phyloP scores from a whole-genome alignment of 1,140 invertebrate genomes.

The Lysiphlebus fabarum region DNA sequence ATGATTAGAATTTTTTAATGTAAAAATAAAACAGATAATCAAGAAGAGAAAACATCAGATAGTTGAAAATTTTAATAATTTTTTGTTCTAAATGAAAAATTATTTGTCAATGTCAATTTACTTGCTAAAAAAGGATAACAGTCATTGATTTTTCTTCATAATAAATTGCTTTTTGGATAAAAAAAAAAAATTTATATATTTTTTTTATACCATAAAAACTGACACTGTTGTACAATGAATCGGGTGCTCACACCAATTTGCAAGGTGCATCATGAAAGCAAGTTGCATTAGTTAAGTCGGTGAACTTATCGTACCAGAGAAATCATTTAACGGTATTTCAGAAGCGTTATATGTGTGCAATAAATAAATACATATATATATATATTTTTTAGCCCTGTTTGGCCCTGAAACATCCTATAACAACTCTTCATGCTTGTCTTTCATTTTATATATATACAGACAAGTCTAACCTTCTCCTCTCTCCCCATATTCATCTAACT shows the following conservation, averaged over 20 bases:
- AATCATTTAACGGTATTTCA: conserved; percentile 52
- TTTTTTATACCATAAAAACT: too few species aligned
- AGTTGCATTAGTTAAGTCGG: conserved; percentile 51
- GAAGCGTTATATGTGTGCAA: conserved; percentile 35
- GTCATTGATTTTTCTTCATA: too few species aligned
- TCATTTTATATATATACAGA: conserved; percentile 24
- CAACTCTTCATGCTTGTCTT: conserved; percentile 13
- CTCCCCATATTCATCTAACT: conserved; percentile 8
- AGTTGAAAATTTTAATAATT: too few species aligned
- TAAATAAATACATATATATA: not conserved
- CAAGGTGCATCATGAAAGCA: conserved; percentile 47
- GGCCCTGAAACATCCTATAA: conserved; percentile 17
- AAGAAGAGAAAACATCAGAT: too few species aligned
- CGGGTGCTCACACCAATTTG: conserved; percentile 44
- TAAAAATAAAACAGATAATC: too few species aligned
- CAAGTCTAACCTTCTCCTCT: not conserved
- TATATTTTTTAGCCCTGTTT: conserved; percentile 34
- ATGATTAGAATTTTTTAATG: too few species aligned
- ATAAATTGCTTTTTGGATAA: too few species aligned
- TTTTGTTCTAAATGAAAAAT: too few species aligned
- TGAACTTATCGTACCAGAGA: conserved; percentile 45
- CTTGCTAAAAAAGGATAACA: too few species aligned
- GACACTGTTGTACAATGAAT: too few species aligned
- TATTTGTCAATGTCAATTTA: too few species aligned
- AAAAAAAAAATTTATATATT: too few species aligned